phyloP scores from a whole-genome alignment of 2,797 vertebrate species.

The Gymnothorax javanicus region DNA sequence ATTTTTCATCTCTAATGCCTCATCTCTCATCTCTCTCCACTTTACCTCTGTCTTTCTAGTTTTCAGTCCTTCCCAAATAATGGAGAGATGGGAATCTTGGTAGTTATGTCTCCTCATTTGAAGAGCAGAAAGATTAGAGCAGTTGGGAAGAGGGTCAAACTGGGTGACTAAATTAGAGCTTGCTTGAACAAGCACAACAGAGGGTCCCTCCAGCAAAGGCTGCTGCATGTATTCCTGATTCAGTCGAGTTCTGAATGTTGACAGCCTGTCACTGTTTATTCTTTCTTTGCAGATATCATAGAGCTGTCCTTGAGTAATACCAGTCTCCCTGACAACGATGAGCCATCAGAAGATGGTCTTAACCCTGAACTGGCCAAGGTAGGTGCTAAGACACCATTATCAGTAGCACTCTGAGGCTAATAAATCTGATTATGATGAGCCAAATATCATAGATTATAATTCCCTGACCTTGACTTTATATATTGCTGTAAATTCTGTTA shows the following conservation, averaged over 20 bases:
- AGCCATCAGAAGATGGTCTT: slow-evolving; percentile 82
- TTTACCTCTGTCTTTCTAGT: not conserved
- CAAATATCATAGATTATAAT: not conserved
- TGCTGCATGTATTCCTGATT: not conserved
- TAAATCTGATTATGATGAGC: not conserved
- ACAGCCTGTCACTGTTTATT: not conserved
- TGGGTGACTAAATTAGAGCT: not conserved
- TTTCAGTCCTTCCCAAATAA: not conserved
- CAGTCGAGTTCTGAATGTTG: not conserved
- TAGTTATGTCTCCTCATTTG: not conserved
- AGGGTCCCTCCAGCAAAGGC: not conserved
- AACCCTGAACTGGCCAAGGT: slow-evolving; percentile 94
- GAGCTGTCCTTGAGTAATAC: slow-evolving; percentile 74
- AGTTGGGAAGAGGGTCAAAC: not conserved
- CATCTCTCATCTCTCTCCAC: not conserved
- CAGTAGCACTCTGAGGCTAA: not conserved
- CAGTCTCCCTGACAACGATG: slow-evolving; percentile 78
- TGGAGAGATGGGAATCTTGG: no score
- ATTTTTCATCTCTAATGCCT: no score
- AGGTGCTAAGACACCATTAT: slow-evolving; percentile 12
- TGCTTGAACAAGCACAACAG: not conserved
- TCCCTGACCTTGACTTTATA: not conserved
- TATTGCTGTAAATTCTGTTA: not conserved
- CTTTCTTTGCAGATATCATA: slow-evolving; percentile 77
- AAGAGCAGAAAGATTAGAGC: not conserved